phyloP scores from a whole-genome alignment of 1,140 invertebrate genomes.

The Caligus rogercresseyi region DNA sequence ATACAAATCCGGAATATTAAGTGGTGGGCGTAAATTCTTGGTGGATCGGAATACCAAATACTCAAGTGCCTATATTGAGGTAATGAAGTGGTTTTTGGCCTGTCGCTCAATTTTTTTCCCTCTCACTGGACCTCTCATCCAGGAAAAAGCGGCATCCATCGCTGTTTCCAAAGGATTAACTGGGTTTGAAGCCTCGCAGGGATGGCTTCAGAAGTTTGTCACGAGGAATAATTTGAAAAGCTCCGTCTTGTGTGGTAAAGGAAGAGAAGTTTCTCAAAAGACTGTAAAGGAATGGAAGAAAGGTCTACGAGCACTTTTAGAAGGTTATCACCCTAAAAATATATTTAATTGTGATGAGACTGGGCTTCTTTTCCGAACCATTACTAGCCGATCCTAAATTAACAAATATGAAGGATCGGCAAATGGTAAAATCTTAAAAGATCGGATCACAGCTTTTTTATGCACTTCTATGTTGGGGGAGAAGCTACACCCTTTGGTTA shows the following conservation, averaged over 20 bases:
- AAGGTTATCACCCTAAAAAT: neutral
- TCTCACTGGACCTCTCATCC: neutral
- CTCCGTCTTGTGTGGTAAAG: neutral
- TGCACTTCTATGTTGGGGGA: neutral
- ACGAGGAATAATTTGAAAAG: neutral
- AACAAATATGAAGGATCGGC: neutral
- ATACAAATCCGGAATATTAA: neutral
- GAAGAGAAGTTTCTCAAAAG: neutral
- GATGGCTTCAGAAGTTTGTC: neutral
- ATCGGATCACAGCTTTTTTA: neutral
- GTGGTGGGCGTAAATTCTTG: neutral
- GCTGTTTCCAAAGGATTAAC: neutral
- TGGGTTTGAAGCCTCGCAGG: neutral
- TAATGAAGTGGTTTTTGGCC: neutral
- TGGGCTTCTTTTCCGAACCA: neutral
- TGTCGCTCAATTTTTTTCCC: neutral
- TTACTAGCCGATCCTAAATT: neutral
- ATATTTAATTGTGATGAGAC: neutral
- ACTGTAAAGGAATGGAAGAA: neutral
- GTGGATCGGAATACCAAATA: neutral
- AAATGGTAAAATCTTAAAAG: neutral
- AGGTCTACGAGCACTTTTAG: neutral
- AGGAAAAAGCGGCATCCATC: neutral
- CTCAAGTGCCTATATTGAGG: neutral
- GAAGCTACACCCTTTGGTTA: neutral